Evolutionary conservation across 2,888 invertebrate species (phyloP).

Genomic region (Hemaris fuciformis): DNA sequence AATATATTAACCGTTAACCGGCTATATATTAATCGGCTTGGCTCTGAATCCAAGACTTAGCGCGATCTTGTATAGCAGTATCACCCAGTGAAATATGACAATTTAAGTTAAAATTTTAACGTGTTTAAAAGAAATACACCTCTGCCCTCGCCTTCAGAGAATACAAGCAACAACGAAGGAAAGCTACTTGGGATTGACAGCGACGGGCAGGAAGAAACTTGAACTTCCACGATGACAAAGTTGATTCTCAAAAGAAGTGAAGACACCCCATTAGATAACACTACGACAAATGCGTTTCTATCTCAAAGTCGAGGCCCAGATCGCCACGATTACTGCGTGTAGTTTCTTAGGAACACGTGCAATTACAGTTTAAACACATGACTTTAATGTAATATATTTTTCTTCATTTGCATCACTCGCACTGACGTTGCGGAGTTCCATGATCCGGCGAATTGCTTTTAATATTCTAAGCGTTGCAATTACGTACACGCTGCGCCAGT

Average conservation of each 20-base stretch:
- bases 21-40: too few species aligned
- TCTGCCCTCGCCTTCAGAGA: too few species aligned
- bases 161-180: background rate
- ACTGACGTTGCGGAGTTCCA: background rate
- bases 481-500: background rate
- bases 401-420: background rate
- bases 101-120: too few species aligned
- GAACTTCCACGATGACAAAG: background rate
- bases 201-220: background rate
- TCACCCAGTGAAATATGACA: too few species aligned
- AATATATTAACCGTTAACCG: too few species aligned
- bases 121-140: too few species aligned
- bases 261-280: background rate
- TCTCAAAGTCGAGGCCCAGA: background rate
- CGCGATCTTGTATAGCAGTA: too few species aligned
- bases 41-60: too few species aligned
- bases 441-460: slow-evolving; percentile 4
- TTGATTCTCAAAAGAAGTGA: background rate
- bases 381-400: slow-evolving; percentile 7
- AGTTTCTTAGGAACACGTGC: background rate
- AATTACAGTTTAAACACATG: slow-evolving; percentile 4
- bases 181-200: background rate
- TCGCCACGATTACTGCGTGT: background rate
- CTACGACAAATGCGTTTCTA: background rate
- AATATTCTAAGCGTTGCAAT: slow-evolving; percentile 10